Base-by-base conservation (phyloP, 2,888 invertebrate species). In the Archips xylosteana region DNA sequence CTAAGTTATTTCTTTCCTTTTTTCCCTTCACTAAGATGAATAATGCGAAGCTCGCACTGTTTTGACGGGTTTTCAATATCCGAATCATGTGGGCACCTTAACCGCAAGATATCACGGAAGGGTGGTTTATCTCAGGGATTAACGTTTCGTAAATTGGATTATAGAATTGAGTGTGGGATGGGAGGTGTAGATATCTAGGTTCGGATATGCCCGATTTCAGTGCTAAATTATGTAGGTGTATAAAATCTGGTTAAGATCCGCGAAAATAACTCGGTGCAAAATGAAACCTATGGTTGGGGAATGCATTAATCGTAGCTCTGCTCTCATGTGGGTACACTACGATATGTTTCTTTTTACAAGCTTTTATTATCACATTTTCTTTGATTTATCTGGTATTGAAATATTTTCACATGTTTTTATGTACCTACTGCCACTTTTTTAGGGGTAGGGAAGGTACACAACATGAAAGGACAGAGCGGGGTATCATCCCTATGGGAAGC, bases 41-140 rank as follows among this genome's bases (percentile, higher is more conserved):
- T 54, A 54, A 54, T 54, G 54, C 23, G 54, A 15, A 6, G 54
- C 13, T 54, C 23, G 54, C 8, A 54, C 54, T 23, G 54, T 54
- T 51, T 67, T 39, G 39, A 39, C 42, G 12, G 67, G 15, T 57
- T 49, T 67, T 34, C 57, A 57, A 34, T 54, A 54, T 54, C 54
- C 23, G 23, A 54, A 54, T 54, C 23, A 54, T n/a, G 8, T 23
- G 54, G 54, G 54, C 54, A 54, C 54, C 23, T 54, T 54, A 54
- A 23, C 54, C 54, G 15, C 54, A 54, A 54, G 9, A 54, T 15
- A 54, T 54, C 6, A 23, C 54, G 54, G 23, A 54, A 54, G 23
- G 23, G 54, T 54, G 54, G 8, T 54, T 54, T 23, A 54, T 54
- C 23, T 54, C 23, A 23, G 23, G 51, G 51, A 5, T 51, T 51